phyloP scores from a whole-genome alignment of 1,140 invertebrate species.

The Drosophila teissieri region DNA sequence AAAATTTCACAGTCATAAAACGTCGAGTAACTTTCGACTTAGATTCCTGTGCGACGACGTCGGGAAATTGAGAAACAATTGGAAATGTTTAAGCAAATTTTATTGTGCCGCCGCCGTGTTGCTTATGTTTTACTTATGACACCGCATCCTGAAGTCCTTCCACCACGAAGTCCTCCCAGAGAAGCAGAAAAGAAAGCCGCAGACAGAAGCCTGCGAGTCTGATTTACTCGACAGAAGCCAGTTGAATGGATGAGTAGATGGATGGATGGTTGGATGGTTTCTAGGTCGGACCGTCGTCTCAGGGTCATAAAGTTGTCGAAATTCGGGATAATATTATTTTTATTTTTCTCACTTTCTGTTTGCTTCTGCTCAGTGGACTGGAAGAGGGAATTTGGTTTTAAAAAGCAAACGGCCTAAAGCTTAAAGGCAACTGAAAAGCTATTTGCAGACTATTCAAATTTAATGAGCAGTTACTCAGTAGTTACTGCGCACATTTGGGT shows the following conservation, averaged over 20 bases:
- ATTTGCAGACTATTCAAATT: constrained; percentile 44
- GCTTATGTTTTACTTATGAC: constrained; percentile 51
- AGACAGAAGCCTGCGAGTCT: constrained; percentile 4
- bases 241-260: constrained; percentile 15
- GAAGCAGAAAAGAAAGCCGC: constrained; percentile 19
- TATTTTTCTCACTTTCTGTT: constrained; percentile 38
- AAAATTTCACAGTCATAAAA: constrained; percentile 80
- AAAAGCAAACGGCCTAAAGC: constrained; percentile 28
- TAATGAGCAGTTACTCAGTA: constrained; percentile 32
- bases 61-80: constrained; percentile 76
- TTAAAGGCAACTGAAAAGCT: constrained; percentile 18
- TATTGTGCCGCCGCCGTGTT: constrained; percentile 54
- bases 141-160: neutral
- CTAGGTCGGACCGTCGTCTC: constrained; percentile 30
- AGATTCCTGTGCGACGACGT: constrained; percentile 10
- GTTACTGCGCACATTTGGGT: constrained; percentile 5
- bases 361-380: constrained; percentile 35
- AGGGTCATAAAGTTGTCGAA: constrained; percentile 50
- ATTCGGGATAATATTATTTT: constrained; percentile 53
- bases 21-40: constrained; percentile 59
- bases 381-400: constrained; percentile 34
- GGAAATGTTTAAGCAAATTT: constrained; percentile 72
- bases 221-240: constrained; percentile 12
- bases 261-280: constrained; percentile 16
- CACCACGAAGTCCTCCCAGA: neutral